These are phyloP conservation scores for Bos javanicus DNA, from an alignment of 2,113 vertebrate genomes.

Conservation along the genomic window DNA sequence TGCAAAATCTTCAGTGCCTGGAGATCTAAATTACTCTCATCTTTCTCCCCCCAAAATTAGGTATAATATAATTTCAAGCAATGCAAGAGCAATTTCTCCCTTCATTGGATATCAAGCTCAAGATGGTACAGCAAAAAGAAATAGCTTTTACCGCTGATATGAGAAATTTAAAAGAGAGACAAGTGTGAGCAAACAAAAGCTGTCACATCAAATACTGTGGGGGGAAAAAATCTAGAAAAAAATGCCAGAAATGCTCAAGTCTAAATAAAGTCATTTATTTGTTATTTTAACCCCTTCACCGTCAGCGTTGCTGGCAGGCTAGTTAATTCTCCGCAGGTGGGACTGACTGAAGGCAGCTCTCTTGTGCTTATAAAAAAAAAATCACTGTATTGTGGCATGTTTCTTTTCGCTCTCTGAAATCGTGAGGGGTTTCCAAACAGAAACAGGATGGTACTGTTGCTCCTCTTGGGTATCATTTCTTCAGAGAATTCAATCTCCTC, in stretches of 20 bases:
- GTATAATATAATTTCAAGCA: constrained; percentile 67
- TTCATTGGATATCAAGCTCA: constrained; percentile 70
- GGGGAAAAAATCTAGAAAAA: constrained; percentile 66
- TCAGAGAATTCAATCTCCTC: background rate
- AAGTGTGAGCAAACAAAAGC: constrained; percentile 83
- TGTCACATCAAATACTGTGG: constrained; percentile 75
- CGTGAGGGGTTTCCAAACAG: background rate
- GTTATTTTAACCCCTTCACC: constrained; percentile 68
- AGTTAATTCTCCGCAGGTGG: accelerated
- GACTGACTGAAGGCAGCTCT: accelerated
- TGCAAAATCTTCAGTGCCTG: accelerated
- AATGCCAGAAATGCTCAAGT: constrained; percentile 66
- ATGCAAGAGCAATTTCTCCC: constrained; percentile 70
- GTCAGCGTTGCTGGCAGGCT: background rate
- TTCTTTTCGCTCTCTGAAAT: accelerated
- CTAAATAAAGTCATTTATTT: constrained; percentile 73
- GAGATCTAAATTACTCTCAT: constrained; percentile 21
- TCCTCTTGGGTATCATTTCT: background rate
- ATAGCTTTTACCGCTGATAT: constrained; percentile 70
- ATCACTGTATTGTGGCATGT: accelerated
- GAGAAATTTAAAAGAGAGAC: constrained; percentile 74
- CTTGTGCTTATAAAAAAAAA: background rate
- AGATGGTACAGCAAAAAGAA: constrained; percentile 78
- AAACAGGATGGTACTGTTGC: background rate
- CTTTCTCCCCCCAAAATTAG: constrained; percentile 51